Base-by-base conservation (phyloP, 2,888 invertebrate genomes). In the Noctua janthina region DNA sequence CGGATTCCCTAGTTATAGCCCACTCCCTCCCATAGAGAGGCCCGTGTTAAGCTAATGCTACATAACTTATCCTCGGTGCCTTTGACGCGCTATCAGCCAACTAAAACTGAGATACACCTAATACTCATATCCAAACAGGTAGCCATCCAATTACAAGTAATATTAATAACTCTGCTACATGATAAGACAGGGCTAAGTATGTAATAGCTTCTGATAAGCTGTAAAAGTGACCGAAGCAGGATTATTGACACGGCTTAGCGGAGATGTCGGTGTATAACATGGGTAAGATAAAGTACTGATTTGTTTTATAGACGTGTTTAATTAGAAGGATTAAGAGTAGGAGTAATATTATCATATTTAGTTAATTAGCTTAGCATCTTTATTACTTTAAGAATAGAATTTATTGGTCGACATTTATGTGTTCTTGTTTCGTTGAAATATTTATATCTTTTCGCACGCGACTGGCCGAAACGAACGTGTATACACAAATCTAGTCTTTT, bases 121-220 rank as follows among this genome's bases (percentile, higher is more conserved):
- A 80, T 85, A 75, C 39, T 85, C 59, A 85, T 79, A 70, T 74
- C 64, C 51, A 17, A 74, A 62, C 64, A 43, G 20, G 68, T 59
- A 83, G 20, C 51, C 39, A 76, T 73, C 39, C 73, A 86, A 84
- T 84, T 82, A 86, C 66, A 46, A 29, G 46, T 76, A 66, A 86
- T 84, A 86, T 84, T 82, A 84, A 76, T 84, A 84, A 84, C 67
- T 83, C 79, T n/a, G 6, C 35, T 49, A 39, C 51, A 67, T 73
- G 82, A 84, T 84, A 84, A 84, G 82, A 23, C 5, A 35, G 51
- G 15, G 35, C 59, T 54, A 51, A 74, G 59, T 74, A 70, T 43
- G 49, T 80, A 70, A 79, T 85, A 71, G 66, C 29, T n/a, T 51
- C n/a, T 66, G 86, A 86, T 86, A 76, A 73, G 69, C 15, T 46